Base-by-base conservation (phyloP, 2,113 vertebrate genomes). In the Thalassoma bifasciatum region DNA sequence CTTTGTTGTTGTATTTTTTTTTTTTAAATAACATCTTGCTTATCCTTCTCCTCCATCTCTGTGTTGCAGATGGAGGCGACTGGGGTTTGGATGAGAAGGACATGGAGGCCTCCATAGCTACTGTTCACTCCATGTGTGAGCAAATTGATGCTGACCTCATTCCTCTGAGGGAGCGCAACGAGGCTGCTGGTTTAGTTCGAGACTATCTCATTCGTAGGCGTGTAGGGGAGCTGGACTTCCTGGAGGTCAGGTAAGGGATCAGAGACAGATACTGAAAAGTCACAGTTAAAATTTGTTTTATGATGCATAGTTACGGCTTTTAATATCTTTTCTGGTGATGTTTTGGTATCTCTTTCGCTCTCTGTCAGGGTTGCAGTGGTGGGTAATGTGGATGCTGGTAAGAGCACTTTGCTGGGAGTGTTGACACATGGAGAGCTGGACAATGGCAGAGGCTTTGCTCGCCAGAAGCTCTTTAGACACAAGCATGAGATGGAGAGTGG, bases 401-500 rank as follows among this genome's bases (percentile, higher is more conserved):
- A 99, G 87, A 98, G 97, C 75, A 99, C 97, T 0, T 93, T 99
- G 47, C 91, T 99, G 59, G 98, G 98, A 0, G 98, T 99, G 61
- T 86, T 99, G 85, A 99, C 98, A 0, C 98, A 99, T 0, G 98
- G 98, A 0, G 97, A 99, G 77, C 93, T 99, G 82, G 97, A 99
- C 94, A 99, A 99, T 0, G 97, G 98, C 52, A 95, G 98, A 44
- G 98, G 98, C 80, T 98, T 99, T 59, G 98, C 98, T 53, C 95
- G 98, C 54, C 98, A 99, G 91, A 99, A 99, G 76, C 97, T 99
- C 44, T 99, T 99, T 92, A 96, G 98, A 54, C 98, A 99, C 89
- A 98, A 99, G 72, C 98, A 99, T 0, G 98, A 99, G 91, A 97
- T 99, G 56, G 98, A 99, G 88, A 99, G 97, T 0, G 98, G 98